A percentile compares a stretch with the other conserved stretches of the same genome.
phyloP scores from a whole-genome alignment of 2,888 invertebrate genomes.

The Tetropium fuscum region DNA sequence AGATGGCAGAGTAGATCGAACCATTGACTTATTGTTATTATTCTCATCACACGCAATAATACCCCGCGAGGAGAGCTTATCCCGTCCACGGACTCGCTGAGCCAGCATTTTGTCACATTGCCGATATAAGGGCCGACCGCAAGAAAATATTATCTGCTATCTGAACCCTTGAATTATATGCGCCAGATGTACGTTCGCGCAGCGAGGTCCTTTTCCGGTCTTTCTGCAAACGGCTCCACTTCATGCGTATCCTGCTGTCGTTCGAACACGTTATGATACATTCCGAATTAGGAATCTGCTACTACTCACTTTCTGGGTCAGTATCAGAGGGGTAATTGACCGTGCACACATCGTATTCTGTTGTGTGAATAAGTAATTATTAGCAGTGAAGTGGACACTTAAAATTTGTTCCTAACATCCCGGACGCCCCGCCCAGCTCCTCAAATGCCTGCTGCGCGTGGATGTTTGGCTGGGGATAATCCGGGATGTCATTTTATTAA shows the following conservation, averaged over 20 bases:
- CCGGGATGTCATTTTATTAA: too few relatives aligned
- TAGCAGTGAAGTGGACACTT: too few relatives aligned
- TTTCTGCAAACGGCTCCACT: constrained; percentile 37
- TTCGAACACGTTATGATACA: constrained; percentile 11
- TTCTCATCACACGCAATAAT: constrained; percentile 65
- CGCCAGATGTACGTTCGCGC: constrained; percentile 58
- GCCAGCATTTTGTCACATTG: constrained; percentile 65
- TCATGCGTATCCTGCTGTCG: constrained; percentile 25
- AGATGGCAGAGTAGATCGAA: constrained; percentile 28
- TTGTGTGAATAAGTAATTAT: too few relatives aligned
- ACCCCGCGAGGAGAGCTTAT: constrained; percentile 62
- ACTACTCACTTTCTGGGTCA: too few relatives aligned
- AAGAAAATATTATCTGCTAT: constrained; percentile 63
- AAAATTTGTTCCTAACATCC: too few relatives aligned
- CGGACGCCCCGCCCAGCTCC: too few relatives aligned
- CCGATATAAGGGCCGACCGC: constrained; percentile 61
- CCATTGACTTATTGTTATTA: constrained; percentile 66
- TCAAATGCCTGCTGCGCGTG: too few relatives aligned
- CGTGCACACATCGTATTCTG: too few relatives aligned
- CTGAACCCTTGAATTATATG: constrained; percentile 62
- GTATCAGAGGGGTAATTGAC: too few relatives aligned
- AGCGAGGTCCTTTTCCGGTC: constrained; percentile 23
- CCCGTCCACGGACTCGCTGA: constrained; percentile 61
- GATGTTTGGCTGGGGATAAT: too few relatives aligned
- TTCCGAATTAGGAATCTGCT: constrained; percentile 4